Base-by-base conservation (phyloP, 2,113 vertebrate species). In the Ardeotis arabs region DNA sequence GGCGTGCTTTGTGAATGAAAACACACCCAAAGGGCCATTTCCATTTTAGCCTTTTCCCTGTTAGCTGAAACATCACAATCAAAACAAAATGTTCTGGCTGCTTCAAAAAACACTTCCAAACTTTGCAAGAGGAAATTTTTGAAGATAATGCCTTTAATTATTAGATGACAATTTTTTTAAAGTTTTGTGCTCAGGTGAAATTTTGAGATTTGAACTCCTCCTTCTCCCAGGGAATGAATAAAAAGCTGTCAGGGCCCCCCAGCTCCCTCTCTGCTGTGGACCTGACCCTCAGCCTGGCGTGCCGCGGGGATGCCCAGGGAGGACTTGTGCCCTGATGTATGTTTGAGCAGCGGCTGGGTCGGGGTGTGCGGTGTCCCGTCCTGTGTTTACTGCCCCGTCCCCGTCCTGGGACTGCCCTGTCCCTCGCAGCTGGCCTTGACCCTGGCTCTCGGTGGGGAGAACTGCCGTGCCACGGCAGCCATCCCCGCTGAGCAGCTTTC, bases 361-460 rank as follows among this genome's bases (percentile, higher is more conserved):
- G 4, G 66, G 28, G 31, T n/a, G 35, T 0, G 0, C 0, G 0
- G 41, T 52, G 56, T 25, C 84, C 53, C 13, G 1, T 47, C 60
- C 59, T 14, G 8, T 41, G 28, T 14, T 5, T 58, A 37, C 45
- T 44, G 24, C 77, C 50, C 27, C 0, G 1, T 62, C 18, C 28
- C 18, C 9, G 4, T 55, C 44, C 73, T 6, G 78, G 15, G 33
- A 16, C 63, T 22, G 15, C 8, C 28, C n/a, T 10, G 25, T 18
- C 84, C 39, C 50, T 52, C 23, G 0, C 17, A 15, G 15, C 49
- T 35, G 86, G 18, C 70, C 64, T 9, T 53, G 45, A 7, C 47
- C 73, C 77, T 9, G 2, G 49, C 28, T 86, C n/a, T 58, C 1
- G 0, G 21, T 0, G 0, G 50, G 47, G 49, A 53, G 0, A n/a